Base-by-base conservation (phyloP, 2,797 vertebrate genomes). In the Lagodon rhomboides region DNA sequence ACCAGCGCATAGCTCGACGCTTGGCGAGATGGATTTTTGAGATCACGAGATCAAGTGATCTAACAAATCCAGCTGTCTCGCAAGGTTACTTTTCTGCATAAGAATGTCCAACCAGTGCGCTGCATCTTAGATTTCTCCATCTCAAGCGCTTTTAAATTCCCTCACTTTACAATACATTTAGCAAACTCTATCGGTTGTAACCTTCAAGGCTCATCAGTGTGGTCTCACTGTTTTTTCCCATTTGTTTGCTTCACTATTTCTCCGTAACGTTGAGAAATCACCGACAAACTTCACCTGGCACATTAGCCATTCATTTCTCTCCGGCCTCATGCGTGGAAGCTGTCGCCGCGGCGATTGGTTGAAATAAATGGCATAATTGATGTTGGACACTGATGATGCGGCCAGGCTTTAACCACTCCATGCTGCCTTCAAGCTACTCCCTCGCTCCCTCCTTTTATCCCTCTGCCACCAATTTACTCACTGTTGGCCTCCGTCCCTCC, bases 401-500 rank as follows among this genome's bases (percentile, higher is more conserved):
- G 27, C 44, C 47, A 30, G 23, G 51, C 50, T 75, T 23, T 49
- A 76, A 72, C 38, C 53, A 27, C 58, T 72, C 13, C 41, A 51
- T 23, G 27, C 53, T 80, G 46, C 51, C 50, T 50, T 72, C 20
- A 59, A 73, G 62, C 30, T 53, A 30, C 77, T 41, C 44, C 44
- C 25, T 74, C 25, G 0, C 59, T 65, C 49, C 49, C 20, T 34
- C 25, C 18, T 73, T 71, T 53, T 44, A 75, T 56, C 65, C 62
- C 2, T 12, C 55, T 81, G 63, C 71, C 64, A 69, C 54, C 68
- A 43, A 27, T 73, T 66, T 50, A 66, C 66, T 83, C 65, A 50
- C 13, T n/a, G 22, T 59, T 68, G 71, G 69, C 70, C 59, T 77
- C 51, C 46, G 44, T 51, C 51, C 34, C 30, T 62, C 63, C 58